These are phyloP conservation scores for Arenicola marina DNA, from an alignment of 2,888 invertebrate genomes.

Conservation along the genomic window DNA sequence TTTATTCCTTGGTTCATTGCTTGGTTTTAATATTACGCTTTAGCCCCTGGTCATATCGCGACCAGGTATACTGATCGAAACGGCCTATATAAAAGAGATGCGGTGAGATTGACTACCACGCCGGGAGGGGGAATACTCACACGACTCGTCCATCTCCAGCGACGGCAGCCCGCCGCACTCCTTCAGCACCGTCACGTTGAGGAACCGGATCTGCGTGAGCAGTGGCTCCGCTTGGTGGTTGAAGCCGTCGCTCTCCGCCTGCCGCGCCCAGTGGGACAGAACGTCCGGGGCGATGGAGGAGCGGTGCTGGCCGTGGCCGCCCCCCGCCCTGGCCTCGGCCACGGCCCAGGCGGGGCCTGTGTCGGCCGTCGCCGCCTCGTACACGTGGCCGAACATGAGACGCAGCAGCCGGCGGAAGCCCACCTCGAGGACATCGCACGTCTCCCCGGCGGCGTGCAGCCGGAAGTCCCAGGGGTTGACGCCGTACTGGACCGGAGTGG, in stretches of 20 bases:
- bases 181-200: constrained; percentile 67
- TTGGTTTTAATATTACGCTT: no score
- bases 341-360: constrained; percentile 7
- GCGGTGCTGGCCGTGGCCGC: constrained; percentile 23
- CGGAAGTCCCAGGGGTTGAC: constrained; percentile 32
- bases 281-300: neutral
- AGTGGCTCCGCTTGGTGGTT: neutral
- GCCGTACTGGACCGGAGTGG: constrained; percentile 13
- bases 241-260: neutral
- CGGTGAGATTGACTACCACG: no score
- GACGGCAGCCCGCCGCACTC: constrained; percentile 72
- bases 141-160: constrained; percentile 73
- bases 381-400: constrained; percentile 58
- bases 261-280: neutral
- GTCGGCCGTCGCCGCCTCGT: constrained; percentile 20
- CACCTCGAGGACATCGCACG: constrained; percentile 66
- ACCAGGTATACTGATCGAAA: no score
- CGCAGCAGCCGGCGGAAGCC: constrained; percentile 66
- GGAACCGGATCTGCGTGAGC: neutral
- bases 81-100: no score
- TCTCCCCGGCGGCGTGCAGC: constrained; percentile 46
- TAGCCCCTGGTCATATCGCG: no score
- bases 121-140: no score
- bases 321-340: neutral
- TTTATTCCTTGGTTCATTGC: no score